Evolutionary conservation across 2,888 invertebrate genomes (phyloP).

Genomic region (Nymphalis c-album): DNA sequence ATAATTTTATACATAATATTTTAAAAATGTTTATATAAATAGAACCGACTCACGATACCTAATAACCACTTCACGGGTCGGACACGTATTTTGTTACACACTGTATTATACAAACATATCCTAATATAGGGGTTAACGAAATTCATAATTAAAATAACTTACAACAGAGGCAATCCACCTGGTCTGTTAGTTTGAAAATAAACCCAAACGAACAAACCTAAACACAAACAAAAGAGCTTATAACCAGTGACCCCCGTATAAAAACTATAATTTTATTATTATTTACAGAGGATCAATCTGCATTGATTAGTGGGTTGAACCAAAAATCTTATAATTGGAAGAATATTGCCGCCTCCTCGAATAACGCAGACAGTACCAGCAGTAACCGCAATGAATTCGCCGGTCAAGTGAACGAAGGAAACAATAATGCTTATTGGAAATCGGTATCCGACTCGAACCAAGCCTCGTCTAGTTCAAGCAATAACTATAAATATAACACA

Average conservation of each 20-base stretch:
- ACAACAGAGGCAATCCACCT: neutral
- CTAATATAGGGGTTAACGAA: too few relatives aligned
- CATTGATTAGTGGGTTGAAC: neutral
- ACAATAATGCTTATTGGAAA: conserved; percentile 6
- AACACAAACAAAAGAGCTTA: neutral
- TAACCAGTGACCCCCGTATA: too few relatives aligned
- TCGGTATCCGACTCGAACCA: conserved; percentile 6
- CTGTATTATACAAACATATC: too few relatives aligned
- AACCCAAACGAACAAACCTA: neutral
- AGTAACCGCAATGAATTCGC: neutral
- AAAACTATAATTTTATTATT: neutral
- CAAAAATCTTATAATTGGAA: neutral
- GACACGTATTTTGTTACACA: too few relatives aligned
- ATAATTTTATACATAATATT: too few relatives aligned
- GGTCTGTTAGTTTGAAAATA: neutral
- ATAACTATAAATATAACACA: conserved; percentile 11
- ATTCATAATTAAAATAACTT: neutral
- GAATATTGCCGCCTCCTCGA: neutral
- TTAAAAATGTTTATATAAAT: too few relatives aligned
- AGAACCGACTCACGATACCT: too few relatives aligned
- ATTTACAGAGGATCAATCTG: neutral
- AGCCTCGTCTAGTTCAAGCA: conserved; percentile 2
- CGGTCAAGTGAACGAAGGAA: neutral
- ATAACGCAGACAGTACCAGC: neutral
- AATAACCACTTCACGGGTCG: too few relatives aligned